Conservation (phyloP, 2,113 vertebrate genomes). For the Galemys pyrenaicus region DNA sequence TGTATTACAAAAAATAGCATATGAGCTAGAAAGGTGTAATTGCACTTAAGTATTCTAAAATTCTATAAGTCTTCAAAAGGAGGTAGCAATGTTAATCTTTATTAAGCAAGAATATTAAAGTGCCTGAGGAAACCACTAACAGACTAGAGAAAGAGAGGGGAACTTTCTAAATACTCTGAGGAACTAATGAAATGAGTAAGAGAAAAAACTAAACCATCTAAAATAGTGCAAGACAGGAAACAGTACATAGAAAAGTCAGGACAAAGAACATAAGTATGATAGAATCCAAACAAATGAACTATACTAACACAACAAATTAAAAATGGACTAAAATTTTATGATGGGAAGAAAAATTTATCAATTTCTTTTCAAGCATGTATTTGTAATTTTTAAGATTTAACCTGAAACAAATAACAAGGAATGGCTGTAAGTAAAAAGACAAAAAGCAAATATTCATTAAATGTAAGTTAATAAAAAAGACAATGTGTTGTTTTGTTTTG, state of each 20-base stretch:
- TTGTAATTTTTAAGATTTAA: neutral
- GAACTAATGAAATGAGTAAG: neutral
- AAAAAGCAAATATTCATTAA: neutral
- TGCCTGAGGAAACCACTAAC: neutral
- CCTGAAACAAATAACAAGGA: neutral
- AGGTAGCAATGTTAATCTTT: neutral
- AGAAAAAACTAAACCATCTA: neutral
- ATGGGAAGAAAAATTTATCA: neutral
- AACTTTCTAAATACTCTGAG: neutral
- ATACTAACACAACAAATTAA: neutral
- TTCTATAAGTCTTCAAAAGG: neutral
- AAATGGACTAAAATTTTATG: neutral
- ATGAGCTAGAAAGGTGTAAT: neutral
- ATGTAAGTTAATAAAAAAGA: neutral
- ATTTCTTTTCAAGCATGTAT: neutral
- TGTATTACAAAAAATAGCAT: neutral
- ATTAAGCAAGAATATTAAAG: neutral
- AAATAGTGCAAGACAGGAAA: neutral
- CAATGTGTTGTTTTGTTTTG: neutral
- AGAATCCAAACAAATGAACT: neutral
- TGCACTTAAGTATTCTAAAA: neutral
- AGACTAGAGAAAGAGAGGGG: neutral
- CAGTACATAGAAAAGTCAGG: neutral
- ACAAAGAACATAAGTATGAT: neutral
- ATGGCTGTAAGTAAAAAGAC: neutral